Percentiles rank a stretch among this genome's conserved stretches.
Conservation (phyloP, 2,113 vertebrate species). For the Atherinomorus stipes region DNA sequence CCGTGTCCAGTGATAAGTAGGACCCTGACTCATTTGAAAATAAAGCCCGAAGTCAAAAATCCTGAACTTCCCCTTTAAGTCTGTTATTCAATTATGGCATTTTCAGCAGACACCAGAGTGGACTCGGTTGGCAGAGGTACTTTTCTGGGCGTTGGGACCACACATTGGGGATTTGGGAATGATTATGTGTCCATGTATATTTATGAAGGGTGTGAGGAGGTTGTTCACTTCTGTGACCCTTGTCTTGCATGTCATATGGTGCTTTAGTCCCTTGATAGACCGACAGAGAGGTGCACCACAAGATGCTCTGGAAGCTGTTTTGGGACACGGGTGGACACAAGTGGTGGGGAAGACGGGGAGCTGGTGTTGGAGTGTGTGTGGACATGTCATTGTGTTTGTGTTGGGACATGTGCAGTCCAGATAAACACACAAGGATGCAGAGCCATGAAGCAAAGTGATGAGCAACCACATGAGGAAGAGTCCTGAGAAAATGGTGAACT, state of each 20-base stretch:
- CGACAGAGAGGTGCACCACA: conserved; percentile 20
- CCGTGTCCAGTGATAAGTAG: too few relatives aligned
- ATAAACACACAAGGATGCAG: conserved; percentile 52
- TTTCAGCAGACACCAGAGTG: not conserved
- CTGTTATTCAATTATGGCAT: too few relatives aligned
- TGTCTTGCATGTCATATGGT: conserved; percentile 9
- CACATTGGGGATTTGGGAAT: not conserved
- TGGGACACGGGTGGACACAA: conserved; percentile 46
- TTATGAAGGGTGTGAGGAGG: not conserved
- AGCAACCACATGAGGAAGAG: conserved; percentile 51
- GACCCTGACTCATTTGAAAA: too few relatives aligned
- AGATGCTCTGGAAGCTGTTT: conserved; percentile 42
- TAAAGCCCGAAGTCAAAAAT: too few relatives aligned
- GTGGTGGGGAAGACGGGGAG: conserved; percentile 56
- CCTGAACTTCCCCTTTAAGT: too few relatives aligned
- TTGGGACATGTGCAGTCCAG: conserved; percentile 20
- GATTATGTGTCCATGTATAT: conserved; percentile 5
- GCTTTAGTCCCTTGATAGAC: conserved; percentile 24
- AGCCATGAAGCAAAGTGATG: conserved; percentile 59
- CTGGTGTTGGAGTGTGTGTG: conserved; percentile 44
- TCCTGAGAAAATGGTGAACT: conserved; percentile 23
- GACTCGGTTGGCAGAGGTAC: not conserved
- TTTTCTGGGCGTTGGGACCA: conserved; percentile 3
- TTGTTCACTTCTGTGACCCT: conserved; percentile 9
- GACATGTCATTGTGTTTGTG: conserved; percentile 51